phyloP scores from a whole-genome alignment of 2,797 vertebrate species.

The Eremophila alpestris region DNA sequence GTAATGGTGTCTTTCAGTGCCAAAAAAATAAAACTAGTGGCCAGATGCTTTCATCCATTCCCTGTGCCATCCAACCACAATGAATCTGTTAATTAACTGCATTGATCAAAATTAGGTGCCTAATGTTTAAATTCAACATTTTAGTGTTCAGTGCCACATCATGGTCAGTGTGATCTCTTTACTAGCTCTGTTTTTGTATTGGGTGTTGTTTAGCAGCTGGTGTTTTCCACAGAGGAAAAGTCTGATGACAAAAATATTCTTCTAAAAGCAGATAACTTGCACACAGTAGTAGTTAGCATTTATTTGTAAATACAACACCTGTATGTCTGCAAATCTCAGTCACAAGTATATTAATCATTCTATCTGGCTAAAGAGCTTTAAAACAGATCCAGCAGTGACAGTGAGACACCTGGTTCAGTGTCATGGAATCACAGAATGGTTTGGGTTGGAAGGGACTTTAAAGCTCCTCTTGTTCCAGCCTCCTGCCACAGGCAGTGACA shows the following conservation, averaged over 20 bases:
- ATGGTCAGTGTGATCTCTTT: neutral
- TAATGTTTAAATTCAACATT: neutral
- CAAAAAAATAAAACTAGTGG: neutral
- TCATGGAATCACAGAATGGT: neutral
- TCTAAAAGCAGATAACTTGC: neutral
- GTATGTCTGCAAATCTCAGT: neutral
- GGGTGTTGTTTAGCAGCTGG: neutral
- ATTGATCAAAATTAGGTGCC: neutral
- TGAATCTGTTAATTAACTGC: neutral
- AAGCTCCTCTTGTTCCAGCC: neutral
- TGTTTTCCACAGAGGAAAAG: neutral
- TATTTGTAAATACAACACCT: neutral
- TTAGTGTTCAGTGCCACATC: neutral
- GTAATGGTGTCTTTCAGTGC: neutral
- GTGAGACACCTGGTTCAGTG: fast-evolving
- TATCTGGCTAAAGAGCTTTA: neutral
- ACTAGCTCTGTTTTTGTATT: neutral
- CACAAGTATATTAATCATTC: neutral
- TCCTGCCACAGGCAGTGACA: fast-evolving
- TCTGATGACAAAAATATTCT: neutral
- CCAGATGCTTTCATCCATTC: neutral
- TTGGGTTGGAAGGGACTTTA: neutral
- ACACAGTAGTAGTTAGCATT: neutral
- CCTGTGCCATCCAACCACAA: neutral
- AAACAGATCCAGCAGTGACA: neutral